Base-by-base conservation (phyloP, 1,140 invertebrate species). In the Anadara kagoshimensis region DNA sequence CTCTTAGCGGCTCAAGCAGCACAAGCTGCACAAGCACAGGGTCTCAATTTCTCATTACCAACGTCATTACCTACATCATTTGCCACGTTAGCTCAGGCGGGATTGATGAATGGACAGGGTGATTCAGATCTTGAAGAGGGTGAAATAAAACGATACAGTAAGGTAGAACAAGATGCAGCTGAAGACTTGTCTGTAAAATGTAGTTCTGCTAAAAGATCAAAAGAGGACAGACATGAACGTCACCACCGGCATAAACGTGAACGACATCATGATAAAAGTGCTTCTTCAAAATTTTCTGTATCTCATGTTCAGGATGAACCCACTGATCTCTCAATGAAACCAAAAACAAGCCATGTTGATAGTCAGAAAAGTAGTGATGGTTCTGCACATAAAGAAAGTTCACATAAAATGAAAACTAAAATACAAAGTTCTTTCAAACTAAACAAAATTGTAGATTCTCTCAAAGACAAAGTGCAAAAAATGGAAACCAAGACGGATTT, bases 391-490 rank as follows among this genome's bases (percentile, higher is more conserved):
- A 73, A 65, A 41, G 61, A 73, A 16, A 61, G 44, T 64, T 59
- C 68, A 11, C 2, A 36, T 36, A 80, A 80, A 49, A 67, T 69
- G 24, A 84, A 84, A 78, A 78, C 79, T 53, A 85, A 85, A 76
- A 85, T 86, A 53, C 77, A 79, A n/a, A 79, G 81, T 47, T 84
- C 85, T 18, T 78, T 82, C 20, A 84, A 85, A 65, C 61, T 86
- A 41, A 84, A 78, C 68, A 75, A 72, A 63, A 86, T 85, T 73
- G 78, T 86, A 14, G 83, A 86, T 62, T 75, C 82, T 1, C 69
- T 86, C 29, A 86, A 86, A 70, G 81, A 84, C 69, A 79, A 78
- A 67, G 83, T 86, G 57, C 75, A 82, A 51, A 84, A 86, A 75
- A 83, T 81, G 66, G 83, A 83, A 59, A 78, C 80, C 49, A 67